These are phyloP conservation scores for Chalcosyrphus nemorum DNA, from an alignment of 2,888 invertebrate genomes.

Conservation along the genomic window DNA sequence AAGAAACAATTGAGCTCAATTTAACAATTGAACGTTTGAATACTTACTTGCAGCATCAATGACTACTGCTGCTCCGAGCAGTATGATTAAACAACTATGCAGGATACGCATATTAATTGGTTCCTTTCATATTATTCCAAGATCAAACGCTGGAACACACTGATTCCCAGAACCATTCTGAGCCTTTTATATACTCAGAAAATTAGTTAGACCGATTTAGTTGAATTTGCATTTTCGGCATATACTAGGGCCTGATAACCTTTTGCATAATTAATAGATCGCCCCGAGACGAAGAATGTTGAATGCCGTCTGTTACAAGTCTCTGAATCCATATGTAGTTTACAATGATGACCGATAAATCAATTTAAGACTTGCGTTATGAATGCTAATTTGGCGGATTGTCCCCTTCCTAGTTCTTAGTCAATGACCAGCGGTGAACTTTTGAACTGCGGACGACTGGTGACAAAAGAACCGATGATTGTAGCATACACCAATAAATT, in stretches of 20 bases:
- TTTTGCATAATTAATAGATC: conserved; percentile 47
- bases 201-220: background rate
- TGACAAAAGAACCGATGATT: background rate
- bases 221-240: conserved; percentile 37
- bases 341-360: conserved; percentile 12
- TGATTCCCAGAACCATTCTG: conserved; percentile 67
- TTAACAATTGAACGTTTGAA: too few relatives aligned
- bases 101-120: conserved; percentile 43
- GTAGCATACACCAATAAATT: background rate
- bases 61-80: conserved; percentile 61
- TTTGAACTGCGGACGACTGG: conserved; percentile 13
- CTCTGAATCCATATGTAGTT: too few relatives aligned
- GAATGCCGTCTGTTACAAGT: background rate
- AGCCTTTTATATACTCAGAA: conserved; percentile 74
- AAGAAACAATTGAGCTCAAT: too few relatives aligned
- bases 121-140: conserved; percentile 34
- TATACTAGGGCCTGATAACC: conserved; percentile 8
- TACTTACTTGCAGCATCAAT: conserved; percentile 64
- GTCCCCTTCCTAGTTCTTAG: background rate
- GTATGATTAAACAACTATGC: conserved; percentile 43
- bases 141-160: conserved; percentile 62
- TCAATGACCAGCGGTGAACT: conserved; percentile 42
- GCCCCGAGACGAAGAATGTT: conserved; percentile 30
- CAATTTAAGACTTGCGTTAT: conserved; percentile 1
- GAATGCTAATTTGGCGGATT: conserved; percentile 34